Conservation (phyloP, 2,888 invertebrate genomes). For the Beris morrisii region DNA sequence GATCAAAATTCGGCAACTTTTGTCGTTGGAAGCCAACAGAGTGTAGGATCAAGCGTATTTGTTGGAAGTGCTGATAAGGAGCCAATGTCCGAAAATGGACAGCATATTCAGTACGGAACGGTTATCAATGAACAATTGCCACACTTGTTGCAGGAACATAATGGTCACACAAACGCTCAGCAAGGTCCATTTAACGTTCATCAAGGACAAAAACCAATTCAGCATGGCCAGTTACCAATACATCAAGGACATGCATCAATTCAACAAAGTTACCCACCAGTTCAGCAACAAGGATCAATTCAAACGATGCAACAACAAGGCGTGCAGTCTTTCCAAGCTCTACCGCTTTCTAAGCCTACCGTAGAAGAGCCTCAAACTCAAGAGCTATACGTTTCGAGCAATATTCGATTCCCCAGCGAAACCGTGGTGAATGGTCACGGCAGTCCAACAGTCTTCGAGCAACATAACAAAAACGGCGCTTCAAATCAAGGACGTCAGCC, state of each 20-base stretch:
- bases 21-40: constrained; percentile 66
- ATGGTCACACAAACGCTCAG: constrained; percentile 40
- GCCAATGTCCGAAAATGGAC: constrained; percentile 52
- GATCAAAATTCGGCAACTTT: constrained; percentile 67
- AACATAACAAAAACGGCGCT: neutral
- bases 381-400: constrained; percentile 51
- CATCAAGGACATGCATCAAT: constrained; percentile 4
- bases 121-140: constrained; percentile 51
- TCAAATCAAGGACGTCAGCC: constrained; percentile 5
- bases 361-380: constrained; percentile 47
- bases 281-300: constrained; percentile 36
- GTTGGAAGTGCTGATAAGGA: constrained; percentile 59
- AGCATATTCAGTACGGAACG: constrained; percentile 51
- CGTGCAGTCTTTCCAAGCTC: constrained; percentile 9
- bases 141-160: constrained; percentile 41
- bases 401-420: constrained; percentile 52
- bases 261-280: constrained; percentile 39
- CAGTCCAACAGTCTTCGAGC: constrained; percentile 39
- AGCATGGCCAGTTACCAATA: constrained; percentile 24
- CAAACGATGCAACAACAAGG: constrained; percentile 23
- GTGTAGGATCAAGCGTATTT: constrained; percentile 57
- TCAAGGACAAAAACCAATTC: constrained; percentile 36
- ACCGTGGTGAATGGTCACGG: constrained; percentile 51
- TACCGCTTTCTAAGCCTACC: constrained; percentile 1
- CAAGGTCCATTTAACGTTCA: constrained; percentile 39